Evolutionary conservation across 2,888 invertebrate species (phyloP).

Genomic region (Caenorhabditis imperialis): DNA sequence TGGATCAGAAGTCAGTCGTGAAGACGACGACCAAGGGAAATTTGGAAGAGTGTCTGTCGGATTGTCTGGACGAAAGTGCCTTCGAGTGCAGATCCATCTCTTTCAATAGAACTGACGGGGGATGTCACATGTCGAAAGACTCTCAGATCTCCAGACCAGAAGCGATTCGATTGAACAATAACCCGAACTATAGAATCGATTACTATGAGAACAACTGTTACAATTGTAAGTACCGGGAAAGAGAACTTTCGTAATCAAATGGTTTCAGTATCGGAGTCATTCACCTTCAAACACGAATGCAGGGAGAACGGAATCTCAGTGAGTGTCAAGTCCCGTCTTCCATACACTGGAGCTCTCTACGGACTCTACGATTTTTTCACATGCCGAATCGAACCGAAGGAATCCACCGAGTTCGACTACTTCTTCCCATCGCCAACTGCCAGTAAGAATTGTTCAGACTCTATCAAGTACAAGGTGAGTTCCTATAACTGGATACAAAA

Average conservation of each 20-base stretch:
- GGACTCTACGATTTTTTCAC: constrained; percentile 78
- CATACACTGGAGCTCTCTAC: constrained; percentile 78
- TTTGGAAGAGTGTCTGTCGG: constrained; percentile 76
- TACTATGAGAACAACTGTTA: constrained; percentile 78
- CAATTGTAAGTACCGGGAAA: constrained; percentile 69
- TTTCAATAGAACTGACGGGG: constrained; percentile 77
- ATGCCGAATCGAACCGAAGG: constrained; percentile 77
- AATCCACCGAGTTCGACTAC: constrained; percentile 70
- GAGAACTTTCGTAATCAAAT: background rate
- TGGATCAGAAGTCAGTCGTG: constrained; percentile 72
- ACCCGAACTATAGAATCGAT: constrained; percentile 78
- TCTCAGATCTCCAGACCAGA: constrained; percentile 77
- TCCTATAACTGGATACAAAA: background rate
- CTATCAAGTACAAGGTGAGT: constrained; percentile 74
- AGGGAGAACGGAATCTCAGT: constrained; percentile 73
- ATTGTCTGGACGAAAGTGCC: constrained; percentile 71
- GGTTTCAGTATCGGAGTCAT: constrained; percentile 74
- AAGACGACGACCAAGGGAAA: constrained; percentile 52
- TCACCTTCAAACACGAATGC: constrained; percentile 75
- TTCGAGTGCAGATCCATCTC: constrained; percentile 76
- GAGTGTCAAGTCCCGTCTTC: constrained; percentile 71
- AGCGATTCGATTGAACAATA: constrained; percentile 76
- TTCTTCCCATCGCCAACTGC: constrained; percentile 77
- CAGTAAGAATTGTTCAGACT: constrained; percentile 77
- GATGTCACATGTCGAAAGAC: constrained; percentile 76